phyloP scores from a whole-genome alignment of 2,113 vertebrate species.

The Anoura caudifer region DNA sequence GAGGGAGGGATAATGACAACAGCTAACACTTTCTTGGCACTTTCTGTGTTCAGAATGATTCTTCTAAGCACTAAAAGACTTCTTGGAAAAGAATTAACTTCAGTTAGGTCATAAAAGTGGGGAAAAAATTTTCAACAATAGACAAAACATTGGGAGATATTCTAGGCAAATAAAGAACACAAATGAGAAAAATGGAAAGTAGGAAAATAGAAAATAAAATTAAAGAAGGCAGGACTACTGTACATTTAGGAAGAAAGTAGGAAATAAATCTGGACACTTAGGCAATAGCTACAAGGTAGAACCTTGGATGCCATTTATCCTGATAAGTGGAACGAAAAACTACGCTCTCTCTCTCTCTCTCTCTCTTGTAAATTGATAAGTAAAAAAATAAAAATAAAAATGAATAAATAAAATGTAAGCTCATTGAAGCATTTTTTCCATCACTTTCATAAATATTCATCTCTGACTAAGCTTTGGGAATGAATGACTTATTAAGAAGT shows the following conservation, averaged over 20 bases:
- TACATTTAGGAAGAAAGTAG: background rate
- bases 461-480: background rate
- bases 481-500: background rate
- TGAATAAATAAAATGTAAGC: background rate
- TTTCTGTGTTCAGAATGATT: background rate
- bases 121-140: background rate
- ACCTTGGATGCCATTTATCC: background rate
- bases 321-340: background rate
- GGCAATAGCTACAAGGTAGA: background rate
- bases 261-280: background rate
- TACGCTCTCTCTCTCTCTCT: too few relatives aligned
- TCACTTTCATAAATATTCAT: background rate
- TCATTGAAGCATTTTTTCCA: background rate
- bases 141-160: background rate
- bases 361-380: too few relatives aligned
- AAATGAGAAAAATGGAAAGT: background rate
- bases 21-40: background rate
- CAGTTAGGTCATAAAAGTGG: background rate
- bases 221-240: background rate
- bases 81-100: background rate
- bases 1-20: background rate
- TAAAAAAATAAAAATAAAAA: too few relatives aligned
- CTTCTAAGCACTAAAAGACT: background rate
- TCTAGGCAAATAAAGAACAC: background rate
- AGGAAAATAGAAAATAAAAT: background rate